Evolutionary conservation across 1,140 invertebrate genomes (phyloP).

Genomic region (Bombus haemorrhoidalis): DNA sequence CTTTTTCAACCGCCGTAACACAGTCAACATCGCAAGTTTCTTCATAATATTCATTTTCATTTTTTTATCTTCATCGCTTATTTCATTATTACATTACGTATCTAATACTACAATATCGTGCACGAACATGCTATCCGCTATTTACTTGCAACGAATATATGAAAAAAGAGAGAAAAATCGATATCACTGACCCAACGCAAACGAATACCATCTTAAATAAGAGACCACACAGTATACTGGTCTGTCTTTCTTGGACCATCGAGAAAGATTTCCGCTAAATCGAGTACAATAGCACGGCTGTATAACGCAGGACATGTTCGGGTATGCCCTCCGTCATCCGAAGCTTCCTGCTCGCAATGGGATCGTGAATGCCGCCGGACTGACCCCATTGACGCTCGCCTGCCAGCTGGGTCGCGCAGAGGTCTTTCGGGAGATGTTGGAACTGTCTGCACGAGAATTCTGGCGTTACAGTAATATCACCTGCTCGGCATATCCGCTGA

Average conservation of each 20-base stretch:
- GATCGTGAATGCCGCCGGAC: slow-evolving; percentile 92
- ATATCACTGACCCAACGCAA: not conserved
- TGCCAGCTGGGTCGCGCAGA: slow-evolving; percentile 97
- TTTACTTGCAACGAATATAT: not conserved
- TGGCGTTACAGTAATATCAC: slow-evolving; percentile 99
- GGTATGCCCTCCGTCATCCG: slow-evolving; percentile 97
- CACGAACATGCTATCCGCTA: no score
- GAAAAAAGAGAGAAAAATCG: not conserved
- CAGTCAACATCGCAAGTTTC: not conserved
- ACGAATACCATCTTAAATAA: not conserved
- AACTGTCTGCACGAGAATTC: slow-evolving; percentile 97
- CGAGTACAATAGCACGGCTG: slow-evolving; percentile 33
- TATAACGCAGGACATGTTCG: slow-evolving; percentile 95
- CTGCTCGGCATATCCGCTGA: slow-evolving; percentile 98
- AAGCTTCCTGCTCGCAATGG: slow-evolving; percentile 95
- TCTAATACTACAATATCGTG: not conserved
- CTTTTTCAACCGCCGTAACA: not conserved
- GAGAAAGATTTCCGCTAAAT: slow-evolving; percentile 20
- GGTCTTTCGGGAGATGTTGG: slow-evolving; percentile 99
- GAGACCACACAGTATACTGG: not conserved
- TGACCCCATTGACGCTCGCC: slow-evolving; percentile 97
- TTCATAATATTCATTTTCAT: not conserved
- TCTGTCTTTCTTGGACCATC: slow-evolving; percentile 3
- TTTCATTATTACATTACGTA: not conserved
- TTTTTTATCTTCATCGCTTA: no score